Conservation (phyloP, 1,140 invertebrate genomes). For the Lethocerus indicus region DNA sequence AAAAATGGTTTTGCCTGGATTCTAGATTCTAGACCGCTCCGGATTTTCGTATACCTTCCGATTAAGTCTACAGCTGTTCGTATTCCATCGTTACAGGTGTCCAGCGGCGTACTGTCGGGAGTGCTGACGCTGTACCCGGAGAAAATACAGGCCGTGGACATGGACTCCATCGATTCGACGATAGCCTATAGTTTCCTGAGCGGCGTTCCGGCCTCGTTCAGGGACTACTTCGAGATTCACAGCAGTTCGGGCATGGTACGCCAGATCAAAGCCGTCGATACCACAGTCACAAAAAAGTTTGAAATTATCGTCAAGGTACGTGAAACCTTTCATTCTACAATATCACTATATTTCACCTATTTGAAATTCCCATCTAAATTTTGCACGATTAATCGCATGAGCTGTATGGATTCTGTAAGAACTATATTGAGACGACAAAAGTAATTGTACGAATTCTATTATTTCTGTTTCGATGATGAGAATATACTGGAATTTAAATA, state of each 20-base stretch:
- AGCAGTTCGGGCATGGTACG: slow-evolving; percentile 57
- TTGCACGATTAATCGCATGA: not conserved
- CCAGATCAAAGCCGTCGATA: slow-evolving; percentile 62
- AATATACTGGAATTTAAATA: no score
- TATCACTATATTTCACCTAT: not conserved
- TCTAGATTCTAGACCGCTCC: no score
- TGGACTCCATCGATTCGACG: slow-evolving; percentile 66
- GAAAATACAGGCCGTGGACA: slow-evolving; percentile 72
- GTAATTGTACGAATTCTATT: no score
- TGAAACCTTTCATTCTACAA: not conserved
- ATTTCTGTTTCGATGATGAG: no score
- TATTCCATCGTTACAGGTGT: slow-evolving; percentile 45
- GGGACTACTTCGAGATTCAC: slow-evolving; percentile 71
- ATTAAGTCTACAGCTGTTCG: no score
- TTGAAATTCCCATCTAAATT: not conserved
- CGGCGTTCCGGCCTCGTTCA: slow-evolving; percentile 54
- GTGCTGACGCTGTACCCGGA: slow-evolving; percentile 69
- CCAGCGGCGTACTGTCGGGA: slow-evolving; percentile 60
- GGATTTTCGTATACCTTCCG: no score
- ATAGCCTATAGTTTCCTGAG: slow-evolving; percentile 67
- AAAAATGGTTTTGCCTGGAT: no score
- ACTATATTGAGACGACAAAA: no score
- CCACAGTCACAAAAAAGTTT: slow-evolving; percentile 48
- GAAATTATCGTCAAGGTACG: slow-evolving; percentile 53
- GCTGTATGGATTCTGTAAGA: no score